Conservation (phyloP, 2,113 vertebrate genomes). For the Cyprinus carpio region DNA sequence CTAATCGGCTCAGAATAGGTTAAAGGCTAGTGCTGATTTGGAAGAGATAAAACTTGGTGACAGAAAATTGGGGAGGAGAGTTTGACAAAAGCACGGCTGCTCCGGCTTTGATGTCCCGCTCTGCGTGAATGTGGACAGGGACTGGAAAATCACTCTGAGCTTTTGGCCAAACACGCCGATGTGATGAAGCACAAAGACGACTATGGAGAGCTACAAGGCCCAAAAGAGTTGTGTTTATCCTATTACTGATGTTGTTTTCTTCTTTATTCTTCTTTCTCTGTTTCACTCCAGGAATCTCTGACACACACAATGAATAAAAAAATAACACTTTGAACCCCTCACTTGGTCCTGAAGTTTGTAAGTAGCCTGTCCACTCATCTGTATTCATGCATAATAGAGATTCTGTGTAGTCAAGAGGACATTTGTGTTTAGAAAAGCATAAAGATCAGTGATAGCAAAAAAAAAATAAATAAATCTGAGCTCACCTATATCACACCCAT, state of each 20-base stretch:
- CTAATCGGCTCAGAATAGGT: conserved; percentile 89
- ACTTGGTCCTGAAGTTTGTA: conserved; percentile 46
- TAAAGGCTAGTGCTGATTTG: conserved; percentile 85
- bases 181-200: conserved; percentile 67
- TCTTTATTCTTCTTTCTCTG: conserved; percentile 12
- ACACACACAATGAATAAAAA: conserved; percentile 5
- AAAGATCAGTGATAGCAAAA: too few relatives aligned
- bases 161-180: conserved; percentile 60
- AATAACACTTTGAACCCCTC: conserved; percentile 15
- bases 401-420: not conserved
- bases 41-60: conserved; percentile 82
- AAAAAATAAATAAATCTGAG: too few relatives aligned
- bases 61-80: conserved; percentile 79
- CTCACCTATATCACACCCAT: too few relatives aligned
- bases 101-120: conserved; percentile 85
- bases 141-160: conserved; percentile 65
- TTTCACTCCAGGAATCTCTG: not conserved
- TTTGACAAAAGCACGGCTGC: conserved; percentile 80
- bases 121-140: conserved; percentile 72
- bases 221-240: conserved; percentile 31
- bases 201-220: conserved; percentile 58
- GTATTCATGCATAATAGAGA: not conserved
- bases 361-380: conserved; percentile 33
- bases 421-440: too few relatives aligned
- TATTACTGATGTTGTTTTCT: conserved; percentile 18